Conservation (phyloP, 1,140 invertebrate species). For the Plutomurus gul region DNA sequence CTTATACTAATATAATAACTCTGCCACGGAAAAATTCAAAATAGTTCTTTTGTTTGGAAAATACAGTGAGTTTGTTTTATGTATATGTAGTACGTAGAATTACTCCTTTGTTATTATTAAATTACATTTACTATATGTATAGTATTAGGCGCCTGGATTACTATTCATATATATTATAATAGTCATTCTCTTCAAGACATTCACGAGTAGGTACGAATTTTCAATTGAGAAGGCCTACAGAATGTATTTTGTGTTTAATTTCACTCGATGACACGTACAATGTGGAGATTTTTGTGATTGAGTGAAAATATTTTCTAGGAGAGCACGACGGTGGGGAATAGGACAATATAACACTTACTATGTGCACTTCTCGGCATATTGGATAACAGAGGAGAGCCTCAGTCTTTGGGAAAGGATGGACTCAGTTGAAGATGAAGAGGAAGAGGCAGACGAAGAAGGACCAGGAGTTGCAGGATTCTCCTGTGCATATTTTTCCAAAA, state of each 20-base stretch:
- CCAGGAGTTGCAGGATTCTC: conserved; percentile 45
- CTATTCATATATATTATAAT: not conserved
- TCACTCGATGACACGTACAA: no score
- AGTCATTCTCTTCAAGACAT: conserved; percentile 1
- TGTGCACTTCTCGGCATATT: conserved; percentile 54
- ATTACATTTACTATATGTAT: not conserved
- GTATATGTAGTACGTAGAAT: not conserved
- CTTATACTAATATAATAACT: no score
- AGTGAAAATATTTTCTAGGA: not conserved
- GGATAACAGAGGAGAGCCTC: conserved; percentile 53
- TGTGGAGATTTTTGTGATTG: not conserved
- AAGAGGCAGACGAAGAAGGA: not conserved
- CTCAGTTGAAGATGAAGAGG: conserved; percentile 32
- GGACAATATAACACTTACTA: not conserved
- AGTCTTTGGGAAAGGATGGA: conserved; percentile 54
- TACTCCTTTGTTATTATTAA: not conserved
- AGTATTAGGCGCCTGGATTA: not conserved
- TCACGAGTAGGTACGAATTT: conserved; percentile 15
- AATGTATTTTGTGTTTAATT: no score
- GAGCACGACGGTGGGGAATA: not conserved
- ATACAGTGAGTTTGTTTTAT: conserved; percentile 14
- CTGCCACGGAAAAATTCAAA: conserved; percentile 18
- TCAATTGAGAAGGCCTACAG: not conserved
- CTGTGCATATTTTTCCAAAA: conserved; percentile 53
- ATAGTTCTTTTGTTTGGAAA: conserved; percentile 10